Evolutionary conservation across 2,888 invertebrate species (phyloP).

Genomic region (Leptopilina drosophilae): DNA sequence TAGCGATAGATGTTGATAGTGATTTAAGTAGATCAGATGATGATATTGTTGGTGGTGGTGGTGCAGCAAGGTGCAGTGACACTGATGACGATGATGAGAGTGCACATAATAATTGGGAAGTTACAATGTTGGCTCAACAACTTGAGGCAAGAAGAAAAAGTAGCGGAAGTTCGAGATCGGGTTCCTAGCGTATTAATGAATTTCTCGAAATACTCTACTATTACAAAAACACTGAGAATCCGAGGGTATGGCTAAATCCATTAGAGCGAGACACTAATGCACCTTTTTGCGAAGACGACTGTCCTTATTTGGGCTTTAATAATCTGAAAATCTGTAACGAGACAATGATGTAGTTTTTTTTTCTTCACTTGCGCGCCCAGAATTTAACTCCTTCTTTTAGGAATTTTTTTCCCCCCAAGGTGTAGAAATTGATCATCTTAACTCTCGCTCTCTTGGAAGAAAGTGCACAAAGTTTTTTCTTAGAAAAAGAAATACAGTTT

Average conservation of each 20-base stretch:
- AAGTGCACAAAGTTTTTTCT: slow-evolving; percentile 25
- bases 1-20: slow-evolving; percentile 75
- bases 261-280: slow-evolving; percentile 59
- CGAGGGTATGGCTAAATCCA: slow-evolving; percentile 61
- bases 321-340: slow-evolving; percentile 69
- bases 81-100: slow-evolving; percentile 59
- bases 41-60: slow-evolving; percentile 45
- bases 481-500: slow-evolving; percentile 30
- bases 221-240: slow-evolving; percentile 65
- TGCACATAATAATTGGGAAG: slow-evolving; percentile 85
- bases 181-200: slow-evolving; percentile 76
- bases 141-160: slow-evolving; percentile 76
- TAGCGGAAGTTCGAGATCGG: slow-evolving; percentile 72
- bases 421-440: not conserved
- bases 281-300: slow-evolving; percentile 66
- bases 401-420: not conserved
- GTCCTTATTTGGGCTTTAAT: slow-evolving; percentile 69
- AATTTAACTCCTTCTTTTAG: not conserved
- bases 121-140: slow-evolving; percentile 87
- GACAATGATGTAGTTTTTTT: slow-evolving; percentile 69
- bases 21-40: slow-evolving; percentile 76
- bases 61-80: slow-evolving; percentile 54
- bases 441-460: not conserved
- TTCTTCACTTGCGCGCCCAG: not conserved
- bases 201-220: slow-evolving; percentile 71